phyloP scores from a whole-genome alignment of 2,113 vertebrate species.

The Potamarius usumacintae region DNA sequence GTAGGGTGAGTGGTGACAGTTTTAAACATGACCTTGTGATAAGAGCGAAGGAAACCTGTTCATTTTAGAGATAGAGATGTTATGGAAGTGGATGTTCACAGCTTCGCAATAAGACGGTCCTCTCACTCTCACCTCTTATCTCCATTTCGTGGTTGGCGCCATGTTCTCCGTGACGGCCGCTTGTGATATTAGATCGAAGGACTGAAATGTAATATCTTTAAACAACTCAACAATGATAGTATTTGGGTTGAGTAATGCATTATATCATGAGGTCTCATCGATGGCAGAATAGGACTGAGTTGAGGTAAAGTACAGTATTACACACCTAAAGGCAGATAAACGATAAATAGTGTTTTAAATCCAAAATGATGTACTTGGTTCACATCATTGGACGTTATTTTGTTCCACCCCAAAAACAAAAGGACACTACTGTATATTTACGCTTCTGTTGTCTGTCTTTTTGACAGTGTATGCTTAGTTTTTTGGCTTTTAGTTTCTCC shows the following conservation, averaged over 20 bases:
- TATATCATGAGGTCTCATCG: neutral
- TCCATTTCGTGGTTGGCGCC: neutral
- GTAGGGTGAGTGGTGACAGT: neutral
- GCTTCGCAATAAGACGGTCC: slow-evolving; percentile 14
- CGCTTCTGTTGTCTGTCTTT: neutral
- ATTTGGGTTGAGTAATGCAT: neutral
- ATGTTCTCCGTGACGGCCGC: neutral
- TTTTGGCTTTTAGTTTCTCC: neutral
- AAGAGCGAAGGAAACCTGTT: slow-evolving; percentile 11
- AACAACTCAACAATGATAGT: neutral
- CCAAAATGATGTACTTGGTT: neutral
- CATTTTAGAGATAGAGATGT: slow-evolving; percentile 27
- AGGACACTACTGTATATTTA: neutral
- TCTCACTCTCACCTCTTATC: slow-evolving; percentile 17
- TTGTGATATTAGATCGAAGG: slow-evolving; percentile 11
- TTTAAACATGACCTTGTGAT: slow-evolving; percentile 39
- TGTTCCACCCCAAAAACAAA: neutral
- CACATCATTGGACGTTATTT: neutral
- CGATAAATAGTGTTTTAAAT: neutral
- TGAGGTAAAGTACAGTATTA: neutral
- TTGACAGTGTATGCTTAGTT: neutral
- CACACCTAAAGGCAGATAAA: neutral
- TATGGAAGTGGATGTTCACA: slow-evolving; percentile 25
- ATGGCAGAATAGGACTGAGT: neutral
- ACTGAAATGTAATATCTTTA: neutral